Base-by-base conservation (phyloP, 2,888 invertebrate species). In the Cryptops parisi region DNA sequence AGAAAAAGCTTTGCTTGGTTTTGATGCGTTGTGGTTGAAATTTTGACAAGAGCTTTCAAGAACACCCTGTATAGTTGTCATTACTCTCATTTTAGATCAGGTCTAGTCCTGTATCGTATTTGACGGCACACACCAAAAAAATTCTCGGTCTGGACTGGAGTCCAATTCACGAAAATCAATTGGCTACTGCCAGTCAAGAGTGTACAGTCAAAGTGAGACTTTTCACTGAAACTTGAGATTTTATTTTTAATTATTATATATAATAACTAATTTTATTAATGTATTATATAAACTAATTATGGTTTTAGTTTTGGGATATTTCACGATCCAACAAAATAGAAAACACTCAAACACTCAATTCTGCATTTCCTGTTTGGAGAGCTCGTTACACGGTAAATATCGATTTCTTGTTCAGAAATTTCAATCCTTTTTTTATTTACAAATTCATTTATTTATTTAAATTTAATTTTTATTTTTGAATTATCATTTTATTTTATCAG, bases 121-220 rank as follows among this genome's bases (percentile, higher is more conserved):
- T 55, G 22, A 51, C 53, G 17, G 55, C 53, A 17, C 55, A 55
- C 22, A 50, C 54, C 12, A 49, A 41, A n/a, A 54, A 90, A 74
- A 91, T 94, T 59, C 86, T 91, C 67, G 90, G 93, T 45, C 78
- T 96, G 33, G 93, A 94, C 68, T 96, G 94, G 94, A 89, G 85
- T 69, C 67, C 68, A 4, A 47, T 47, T 40, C 56, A 63, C 46
- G 66, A 68, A 54, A 59, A 63, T 55, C 60, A 63, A 21, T 62
- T 70, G 50, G 70, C 68, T 43, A 91, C 94, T 6, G 89, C 89
- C 54, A 91, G 93, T 72, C 91, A 94, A 71, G 94, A 96, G 71
- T 85, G 88, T 53, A 88, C 89, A 47, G 90, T 94, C 2, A 93
- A 93, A 61, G 69, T 69, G 54, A 59, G 60, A 51, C 19, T n/a